Conservation (phyloP, 2,113 vertebrate species). For the Perca schrenkii region DNA sequence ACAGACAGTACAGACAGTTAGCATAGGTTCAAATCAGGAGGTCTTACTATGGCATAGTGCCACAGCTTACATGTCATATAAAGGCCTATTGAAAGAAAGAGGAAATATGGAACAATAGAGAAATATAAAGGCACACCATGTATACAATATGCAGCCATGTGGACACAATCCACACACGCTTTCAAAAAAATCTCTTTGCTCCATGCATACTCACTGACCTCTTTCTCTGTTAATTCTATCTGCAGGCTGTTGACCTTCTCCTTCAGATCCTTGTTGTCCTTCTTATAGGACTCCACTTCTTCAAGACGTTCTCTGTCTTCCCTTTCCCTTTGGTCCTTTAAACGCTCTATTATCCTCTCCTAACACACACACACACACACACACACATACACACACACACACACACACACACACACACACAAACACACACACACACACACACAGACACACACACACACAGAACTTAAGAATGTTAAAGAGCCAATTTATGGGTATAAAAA, state of each 20-base stretch:
- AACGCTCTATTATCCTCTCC: slow-evolving; percentile 98
- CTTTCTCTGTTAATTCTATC: slow-evolving; percentile 96
- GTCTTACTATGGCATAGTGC: slow-evolving; percentile 20
- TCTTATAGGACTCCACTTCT: slow-evolving; percentile 96
- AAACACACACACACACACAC: no score
- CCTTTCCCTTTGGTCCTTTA: slow-evolving; percentile 97
- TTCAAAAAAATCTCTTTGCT: slow-evolving; percentile 1
- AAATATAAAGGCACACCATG: slow-evolving; percentile 14
- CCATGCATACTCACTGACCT: slow-evolving; percentile 85
- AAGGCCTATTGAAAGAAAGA: not conserved
- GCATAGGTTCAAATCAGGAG: slow-evolving; percentile 31
- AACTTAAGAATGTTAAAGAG: not conserved
- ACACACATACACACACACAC: not conserved
- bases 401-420: no score
- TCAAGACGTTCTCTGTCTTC: slow-evolving; percentile 97
- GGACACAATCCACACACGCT: slow-evolving; percentile 1
- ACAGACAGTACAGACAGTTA: slow-evolving; percentile 45
- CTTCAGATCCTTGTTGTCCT: slow-evolving; percentile 99
- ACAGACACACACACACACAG: no score
- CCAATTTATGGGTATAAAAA: not conserved
- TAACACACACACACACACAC: slow-evolving; percentile 69
- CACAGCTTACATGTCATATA: slow-evolving; percentile 21
- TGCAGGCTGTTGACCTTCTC: slow-evolving; percentile 97
- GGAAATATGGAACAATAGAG: not conserved
- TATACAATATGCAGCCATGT: not conserved